Evolutionary conservation across 1,140 invertebrate species (phyloP).

Genomic region (Drosophila nigromelanica): DNA sequence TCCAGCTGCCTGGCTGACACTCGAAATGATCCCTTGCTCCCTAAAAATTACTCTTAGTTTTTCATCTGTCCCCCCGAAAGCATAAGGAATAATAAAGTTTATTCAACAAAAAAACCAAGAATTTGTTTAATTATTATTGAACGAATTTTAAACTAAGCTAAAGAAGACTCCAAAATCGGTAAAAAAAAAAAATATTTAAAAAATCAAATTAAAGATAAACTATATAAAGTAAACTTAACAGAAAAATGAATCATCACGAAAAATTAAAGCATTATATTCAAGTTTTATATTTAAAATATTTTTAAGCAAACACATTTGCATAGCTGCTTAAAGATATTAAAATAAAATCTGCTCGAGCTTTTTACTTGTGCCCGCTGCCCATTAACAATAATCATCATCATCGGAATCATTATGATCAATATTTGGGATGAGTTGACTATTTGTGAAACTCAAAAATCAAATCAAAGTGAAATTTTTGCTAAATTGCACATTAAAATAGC

Average conservation of each 20-base stretch:
- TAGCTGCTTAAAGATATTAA: neutral
- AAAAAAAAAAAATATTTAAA: neutral
- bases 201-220: no score
- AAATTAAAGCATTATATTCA: no score
- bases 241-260: no score
- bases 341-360: slow-evolving; percentile 7
- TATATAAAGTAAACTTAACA: no score
- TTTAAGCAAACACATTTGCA: neutral
- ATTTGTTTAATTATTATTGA: neutral
- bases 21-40: slow-evolving; percentile 27
- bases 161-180: neutral
- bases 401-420: slow-evolving; percentile 11
- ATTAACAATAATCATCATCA: slow-evolving; percentile 14
- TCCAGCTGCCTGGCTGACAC: slow-evolving; percentile 7
- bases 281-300: no score
- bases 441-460: slow-evolving; percentile 43
- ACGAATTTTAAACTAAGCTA: no score
- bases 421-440: slow-evolving; percentile 5
- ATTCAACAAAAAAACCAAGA: slow-evolving; percentile 55
- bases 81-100: slow-evolving; percentile 78
- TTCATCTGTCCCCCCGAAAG: slow-evolving; percentile 36
- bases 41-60: slow-evolving; percentile 28
- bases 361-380: neutral
- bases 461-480: slow-evolving; percentile 52
- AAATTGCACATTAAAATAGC: slow-evolving; percentile 65